phyloP scores from a whole-genome alignment of 2,797 vertebrate genomes.

The Neosilurus mollespiculum region DNA sequence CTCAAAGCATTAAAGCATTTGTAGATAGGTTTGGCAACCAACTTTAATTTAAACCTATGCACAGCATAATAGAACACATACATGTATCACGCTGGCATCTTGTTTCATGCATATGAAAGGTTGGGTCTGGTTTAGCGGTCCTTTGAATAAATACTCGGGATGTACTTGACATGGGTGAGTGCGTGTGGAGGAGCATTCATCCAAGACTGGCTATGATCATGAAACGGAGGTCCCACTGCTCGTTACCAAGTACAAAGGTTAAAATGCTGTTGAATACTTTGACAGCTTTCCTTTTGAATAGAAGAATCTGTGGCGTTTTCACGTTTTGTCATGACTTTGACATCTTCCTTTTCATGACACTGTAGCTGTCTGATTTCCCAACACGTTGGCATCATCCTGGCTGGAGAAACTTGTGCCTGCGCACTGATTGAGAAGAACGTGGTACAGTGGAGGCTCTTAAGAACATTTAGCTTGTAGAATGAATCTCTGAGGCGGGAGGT shows the following conservation, averaged over 20 bases:
- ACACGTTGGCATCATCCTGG: slow-evolving; percentile 39
- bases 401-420: slow-evolving; percentile 52
- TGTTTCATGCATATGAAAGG: not conserved
- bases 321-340: slow-evolving; percentile 54
- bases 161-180: slow-evolving; percentile 3
- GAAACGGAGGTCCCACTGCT: slow-evolving; percentile 41
- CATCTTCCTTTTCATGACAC: slow-evolving; percentile 49
- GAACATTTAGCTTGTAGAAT: not conserved
- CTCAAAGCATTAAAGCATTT: slow-evolving; percentile 15
- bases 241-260: slow-evolving; percentile 30
- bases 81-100: not conserved
- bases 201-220: slow-evolving; percentile 45
- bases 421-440: not conserved
- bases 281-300: slow-evolving; percentile 54
- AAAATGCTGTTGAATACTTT: slow-evolving; percentile 36
- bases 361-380: slow-evolving; percentile 38
- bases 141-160: not conserved
- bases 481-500: not conserved
- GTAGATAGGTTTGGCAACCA: not conserved
- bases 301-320: slow-evolving; percentile 62
- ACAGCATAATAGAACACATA: not conserved
- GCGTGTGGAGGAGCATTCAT: slow-evolving; percentile 38
- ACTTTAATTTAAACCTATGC: not conserved
- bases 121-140: slow-evolving; percentile 1
- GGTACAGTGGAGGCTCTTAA: not conserved